Base-by-base conservation (phyloP, 1,140 invertebrate genomes). In the Caenorhabditis briggsae region DNA sequence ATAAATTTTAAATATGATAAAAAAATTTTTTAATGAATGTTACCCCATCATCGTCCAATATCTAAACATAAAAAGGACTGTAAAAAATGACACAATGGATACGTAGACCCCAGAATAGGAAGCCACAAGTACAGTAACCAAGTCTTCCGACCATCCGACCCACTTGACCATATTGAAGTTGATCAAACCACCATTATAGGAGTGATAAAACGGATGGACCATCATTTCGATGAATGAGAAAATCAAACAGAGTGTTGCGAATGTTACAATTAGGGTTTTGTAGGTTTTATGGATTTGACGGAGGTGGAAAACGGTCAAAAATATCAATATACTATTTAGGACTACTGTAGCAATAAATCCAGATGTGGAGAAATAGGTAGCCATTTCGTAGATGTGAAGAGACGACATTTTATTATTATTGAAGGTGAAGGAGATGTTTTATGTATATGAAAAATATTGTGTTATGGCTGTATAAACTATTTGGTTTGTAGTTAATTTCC, bases 1-100 rank as follows among this genome's bases (percentile, higher is more conserved):
- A 25, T 8, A 14, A 61, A 58, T 6, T 16, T 7, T 18, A 18
- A 58, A 7, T 58, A 7, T 6, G 18, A 16, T 16, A 58, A 12
- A 56, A n/a, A 8, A 58, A 58, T 58, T 58, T 58, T 18, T 58
- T 58, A 1, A 16, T 9, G 14, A 58, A 58, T 16, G 56, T 25
- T 9, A 61, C 58, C 58, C 43, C 64, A 70, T 70, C 64, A 70
- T 70, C 18, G 41, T 70, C 64, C 64, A 70, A 8, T 70, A 70
- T 46, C 41, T 14, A 16, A 70, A 70, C 2, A 70, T 5, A 11
- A 70, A 70, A n/a, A 70, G 3, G 8, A 70, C 11, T 5, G 64
- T 70, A 9, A 70, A 70, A 8, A 70, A 70, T 5, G 64, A 70
- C 2, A 70, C 64, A 6, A 70, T 70, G 3, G 33, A 16, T 7